These are phyloP conservation scores for Papilio glaucus DNA, from an alignment of 1,140 invertebrate genomes.

Conservation along the genomic window DNA sequence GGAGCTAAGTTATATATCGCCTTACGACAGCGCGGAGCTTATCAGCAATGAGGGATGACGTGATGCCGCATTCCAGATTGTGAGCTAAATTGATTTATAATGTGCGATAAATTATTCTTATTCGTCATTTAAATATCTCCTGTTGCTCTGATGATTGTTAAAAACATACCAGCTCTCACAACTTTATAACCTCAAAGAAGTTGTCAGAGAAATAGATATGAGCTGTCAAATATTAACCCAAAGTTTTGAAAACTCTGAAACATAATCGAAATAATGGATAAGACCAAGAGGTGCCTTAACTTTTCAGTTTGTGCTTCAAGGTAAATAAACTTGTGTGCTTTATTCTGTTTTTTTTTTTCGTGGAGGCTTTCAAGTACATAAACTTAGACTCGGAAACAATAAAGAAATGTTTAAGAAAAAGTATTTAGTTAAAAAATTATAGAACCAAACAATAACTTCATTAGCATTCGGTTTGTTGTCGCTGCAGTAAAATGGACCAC, in stretches of 20 bases:
- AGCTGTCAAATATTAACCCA: too few species aligned
- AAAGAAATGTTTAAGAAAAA: neutral
- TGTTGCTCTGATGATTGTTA: neutral
- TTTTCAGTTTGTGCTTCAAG: too few species aligned
- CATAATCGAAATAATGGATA: too few species aligned
- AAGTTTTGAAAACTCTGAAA: too few species aligned
- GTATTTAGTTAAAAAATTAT: neutral
- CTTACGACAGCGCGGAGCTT: conserved; percentile 27
- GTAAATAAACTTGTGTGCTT: too few species aligned
- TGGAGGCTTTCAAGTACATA: too few species aligned
- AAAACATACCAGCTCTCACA: neutral
- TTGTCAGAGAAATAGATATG: too few species aligned
- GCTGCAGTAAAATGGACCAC: neutral
- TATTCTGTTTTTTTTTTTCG: too few species aligned
- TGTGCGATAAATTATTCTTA: conserved; percentile 37
- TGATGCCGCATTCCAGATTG: conserved; percentile 11
- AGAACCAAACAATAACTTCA: conserved; percentile 15
- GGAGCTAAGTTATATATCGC: neutral
- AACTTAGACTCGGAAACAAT: too few species aligned
- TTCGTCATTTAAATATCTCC: conserved; percentile 28
- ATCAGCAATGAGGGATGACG: conserved; percentile 23
- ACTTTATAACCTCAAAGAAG: neutral
- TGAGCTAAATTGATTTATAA: conserved; percentile 40
- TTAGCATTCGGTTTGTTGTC: conserved; percentile 10
- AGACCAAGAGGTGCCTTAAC: too few species aligned